Evolutionary conservation across 2,888 invertebrate genomes (phyloP), one percentile per base, ranked within the genome.

Genomic region (Pegoplata infirma): DNA sequence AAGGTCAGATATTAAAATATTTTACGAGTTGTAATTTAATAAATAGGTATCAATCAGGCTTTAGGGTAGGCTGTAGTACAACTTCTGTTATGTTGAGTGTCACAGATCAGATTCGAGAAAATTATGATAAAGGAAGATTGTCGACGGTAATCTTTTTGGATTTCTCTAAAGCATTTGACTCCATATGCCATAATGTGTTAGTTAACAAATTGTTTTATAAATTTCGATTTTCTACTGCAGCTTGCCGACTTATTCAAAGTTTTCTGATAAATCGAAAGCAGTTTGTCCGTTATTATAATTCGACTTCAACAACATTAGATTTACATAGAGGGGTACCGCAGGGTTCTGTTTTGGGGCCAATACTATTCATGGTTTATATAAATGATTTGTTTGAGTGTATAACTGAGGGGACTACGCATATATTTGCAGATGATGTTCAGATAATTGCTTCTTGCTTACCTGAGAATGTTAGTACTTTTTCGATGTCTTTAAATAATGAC

Each of bases 121-220:
- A 51, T 21, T n/a, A n/a, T 23, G 51, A 51, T 4, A 51, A 10
- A 5, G 10, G n/a, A 19, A 36, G 19, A n/a, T n/a, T n/a, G n/a
- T n/a, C n/a, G n/a, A n/a, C n/a, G n/a, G n/a, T n/a, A n/a, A n/a
- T n/a, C n/a, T 40, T 19, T 10, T 58, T 58, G 12, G 25, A 53
- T 14, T 25, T 53, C 10, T 23, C 23, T 25, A 53, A 23, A 12
- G 53, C 53, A 6, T 53, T 53, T 14, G 53, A 53, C 5, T 53
- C 53, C 5, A 53, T 53, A 2, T 25, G 25, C 5, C 53, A 53
- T 21, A 19, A 44, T 17, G 8, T 44, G 12, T 14, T 58, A 21
- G n/a, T 56, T 5, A 55, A 56, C 12, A 56, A 56, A 56, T 14
- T 56, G 16, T n/a, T n/a, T n/a, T n/a, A n/a, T n/a, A n/a, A n/a